Evolutionary conservation across 2,888 invertebrate genomes (phyloP).

Genomic region (Acanthacorydalis orientalis): DNA sequence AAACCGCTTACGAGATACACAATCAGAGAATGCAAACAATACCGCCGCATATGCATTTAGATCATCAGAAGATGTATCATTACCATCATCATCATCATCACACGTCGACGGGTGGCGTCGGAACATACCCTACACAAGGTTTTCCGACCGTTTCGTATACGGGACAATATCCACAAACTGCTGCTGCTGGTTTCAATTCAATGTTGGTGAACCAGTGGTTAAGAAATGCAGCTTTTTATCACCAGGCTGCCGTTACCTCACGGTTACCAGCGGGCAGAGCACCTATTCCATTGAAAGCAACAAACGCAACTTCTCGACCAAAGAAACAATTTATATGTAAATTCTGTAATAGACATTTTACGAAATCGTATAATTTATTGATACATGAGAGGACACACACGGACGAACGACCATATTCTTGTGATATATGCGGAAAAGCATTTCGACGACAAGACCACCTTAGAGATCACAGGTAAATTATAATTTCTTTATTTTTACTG

Average conservation of each 20-base stretch:
- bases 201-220: slow-evolving; percentile 59
- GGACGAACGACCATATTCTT: slow-evolving; percentile 89
- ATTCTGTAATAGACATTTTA: slow-evolving; percentile 93
- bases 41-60: neutral
- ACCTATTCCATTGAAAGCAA: slow-evolving; percentile 27
- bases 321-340: slow-evolving; percentile 92
- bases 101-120: slow-evolving; percentile 18
- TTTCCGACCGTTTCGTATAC: neutral
- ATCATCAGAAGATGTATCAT: neutral
- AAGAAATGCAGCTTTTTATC: slow-evolving; percentile 51
- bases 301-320: slow-evolving; percentile 38
- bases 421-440: slow-evolving; percentile 91
- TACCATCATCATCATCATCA: slow-evolving; percentile 11
- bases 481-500: slow-evolving; percentile 4
- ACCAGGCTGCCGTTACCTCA: slow-evolving; percentile 32
- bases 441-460: slow-evolving; percentile 90
- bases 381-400: slow-evolving; percentile 97
- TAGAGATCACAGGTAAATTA: slow-evolving; percentile 66
- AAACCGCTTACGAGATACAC: neutral
- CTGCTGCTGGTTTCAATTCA: slow-evolving; percentile 23
- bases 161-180: neutral
- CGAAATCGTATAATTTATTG: slow-evolving; percentile 92
- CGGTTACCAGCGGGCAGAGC: slow-evolving; percentile 36
- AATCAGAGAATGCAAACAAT: neutral
- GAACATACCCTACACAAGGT: neutral